Evolutionary conservation across 2,113 vertebrate species (phyloP).

Genomic region (Cacatua alba): DNA sequence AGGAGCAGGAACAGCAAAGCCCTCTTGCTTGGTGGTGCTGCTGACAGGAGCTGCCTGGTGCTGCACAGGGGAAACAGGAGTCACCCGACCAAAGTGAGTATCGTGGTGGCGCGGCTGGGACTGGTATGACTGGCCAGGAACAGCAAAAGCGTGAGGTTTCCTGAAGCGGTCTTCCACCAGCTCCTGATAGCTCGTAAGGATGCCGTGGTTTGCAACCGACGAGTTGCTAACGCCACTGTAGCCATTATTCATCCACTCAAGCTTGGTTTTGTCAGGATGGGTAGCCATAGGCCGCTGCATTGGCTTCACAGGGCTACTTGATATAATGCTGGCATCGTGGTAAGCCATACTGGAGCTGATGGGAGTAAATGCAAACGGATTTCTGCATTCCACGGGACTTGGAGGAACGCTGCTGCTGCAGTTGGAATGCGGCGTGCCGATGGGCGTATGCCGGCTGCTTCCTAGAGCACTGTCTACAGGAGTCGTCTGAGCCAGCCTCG

Average conservation of each 20-base stretch:
- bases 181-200: slow-evolving; percentile 93
- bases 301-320: slow-evolving; percentile 94
- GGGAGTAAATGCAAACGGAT: slow-evolving; percentile 96
- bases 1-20: slow-evolving; percentile 95
- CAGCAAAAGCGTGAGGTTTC: slow-evolving; percentile 95
- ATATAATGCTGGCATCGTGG: slow-evolving; percentile 90
- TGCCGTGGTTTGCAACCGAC: slow-evolving; percentile 80
- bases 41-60: slow-evolving; percentile 85
- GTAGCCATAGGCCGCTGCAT: slow-evolving; percentile 98
- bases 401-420: slow-evolving; percentile 96
- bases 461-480: slow-evolving; percentile 93
- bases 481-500: slow-evolving; percentile 86
- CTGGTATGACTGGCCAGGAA: slow-evolving; percentile 93
- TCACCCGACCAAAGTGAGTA: slow-evolving; percentile 89
- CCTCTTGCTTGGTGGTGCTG: slow-evolving; percentile 88
- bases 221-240: slow-evolving; percentile 80
- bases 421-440: slow-evolving; percentile 93
- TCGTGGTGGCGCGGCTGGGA: slow-evolving; percentile 88
- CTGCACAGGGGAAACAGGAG: slow-evolving; percentile 93
- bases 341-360: slow-evolving; percentile 95
- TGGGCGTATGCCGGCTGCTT: slow-evolving; percentile 92
- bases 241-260: slow-evolving; percentile 97
- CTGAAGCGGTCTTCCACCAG: slow-evolving; percentile 95
- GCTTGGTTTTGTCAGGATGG: slow-evolving; percentile 94
- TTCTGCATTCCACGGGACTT: slow-evolving; percentile 96